Evolutionary conservation across 1,140 invertebrate species (phyloP), one percentile per base, ranked within the genome.

Genomic region (Telenomus remus): DNA sequence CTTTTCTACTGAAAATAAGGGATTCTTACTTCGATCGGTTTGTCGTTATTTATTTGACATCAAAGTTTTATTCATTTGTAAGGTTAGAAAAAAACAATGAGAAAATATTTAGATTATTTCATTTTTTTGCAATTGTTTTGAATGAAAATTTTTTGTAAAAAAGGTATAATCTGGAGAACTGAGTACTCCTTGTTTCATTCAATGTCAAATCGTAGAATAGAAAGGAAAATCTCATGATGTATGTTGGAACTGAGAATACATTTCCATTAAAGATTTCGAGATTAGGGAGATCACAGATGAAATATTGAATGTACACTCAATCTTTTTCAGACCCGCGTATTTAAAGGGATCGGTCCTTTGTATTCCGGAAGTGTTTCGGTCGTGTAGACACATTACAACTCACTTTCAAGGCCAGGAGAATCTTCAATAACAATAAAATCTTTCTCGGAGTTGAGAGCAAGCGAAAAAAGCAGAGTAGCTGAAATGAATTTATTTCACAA

Each of bases 281-380:
- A 74, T 74, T 74, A 74, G 57, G 46, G 63, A 53, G 71, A 74
- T 74, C 71, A 68, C 39, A 64, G 15, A 68, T 74, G 71, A 74
- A 74, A 74, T 74, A 74, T 74, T 74, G 71, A 74, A 74, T 74
- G 68, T 68, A 74, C 53, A 74, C 71, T 74, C 71, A 57, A 74
- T 68, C 71, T 74, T 74, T 68, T 74, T 61, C 63, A 57, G 63
- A 39, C 46, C 46, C 51, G 63, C 61, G 34, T 57, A 68, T 72
- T 64, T 55, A 12, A 56, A 76, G 72, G 50, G 70, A 47, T 46
- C 19, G 44, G 39, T 6, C 35, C 72, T 76, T 76, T 69, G 60
- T 72, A 79, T 76, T 76, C 72, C 46, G 68, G 66, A 76, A 71
- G 74, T 70, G 61, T 70, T 50, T 59, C 50, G 49, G 54, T 76